These are phyloP conservation scores for Catonia carolina DNA, from an alignment of 2,888 invertebrate genomes.

Conservation along the genomic window DNA sequence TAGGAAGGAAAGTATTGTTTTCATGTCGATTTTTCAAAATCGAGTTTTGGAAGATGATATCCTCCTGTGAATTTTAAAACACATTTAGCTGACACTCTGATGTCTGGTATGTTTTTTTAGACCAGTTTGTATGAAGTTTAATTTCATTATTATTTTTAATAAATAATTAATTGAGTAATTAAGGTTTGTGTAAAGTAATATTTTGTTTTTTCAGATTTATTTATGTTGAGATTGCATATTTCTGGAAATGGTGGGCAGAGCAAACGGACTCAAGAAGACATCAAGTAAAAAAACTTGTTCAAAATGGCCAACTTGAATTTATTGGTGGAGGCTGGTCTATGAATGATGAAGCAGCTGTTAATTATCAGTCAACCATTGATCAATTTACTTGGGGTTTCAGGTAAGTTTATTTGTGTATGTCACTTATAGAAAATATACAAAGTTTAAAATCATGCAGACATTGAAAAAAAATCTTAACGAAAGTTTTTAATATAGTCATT, in stretches of 20 bases:
- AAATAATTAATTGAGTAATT: background rate
- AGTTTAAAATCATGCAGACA: too few relatives aligned
- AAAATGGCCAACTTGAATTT: background rate
- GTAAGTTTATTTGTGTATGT: too few relatives aligned
- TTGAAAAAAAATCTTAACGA: too few relatives aligned
- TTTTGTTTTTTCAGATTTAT: constrained; percentile 58
- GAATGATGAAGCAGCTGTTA: constrained; percentile 58
- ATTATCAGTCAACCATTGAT: constrained; percentile 64
- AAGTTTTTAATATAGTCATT: too few relatives aligned
- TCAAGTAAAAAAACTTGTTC: constrained; percentile 43
- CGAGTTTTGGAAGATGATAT: too few relatives aligned
- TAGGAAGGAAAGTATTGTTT: too few relatives aligned
- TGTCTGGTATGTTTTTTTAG: too few relatives aligned
- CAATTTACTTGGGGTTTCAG: constrained; percentile 63
- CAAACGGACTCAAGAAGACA: constrained; percentile 50
- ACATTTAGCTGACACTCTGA: too few relatives aligned
- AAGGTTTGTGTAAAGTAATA: background rate
- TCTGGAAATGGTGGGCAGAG: constrained; percentile 76
- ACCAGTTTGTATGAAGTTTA: too few relatives aligned
- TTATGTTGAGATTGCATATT: constrained; percentile 81
- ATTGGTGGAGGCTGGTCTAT: constrained; percentile 53
- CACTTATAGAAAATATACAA: too few relatives aligned
- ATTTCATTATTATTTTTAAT: background rate
- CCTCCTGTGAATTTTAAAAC: too few relatives aligned
- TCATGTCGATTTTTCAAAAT: too few relatives aligned